Conservation (phyloP, 2,797 vertebrate species). For the Rousettus madagascariensis region DNA sequence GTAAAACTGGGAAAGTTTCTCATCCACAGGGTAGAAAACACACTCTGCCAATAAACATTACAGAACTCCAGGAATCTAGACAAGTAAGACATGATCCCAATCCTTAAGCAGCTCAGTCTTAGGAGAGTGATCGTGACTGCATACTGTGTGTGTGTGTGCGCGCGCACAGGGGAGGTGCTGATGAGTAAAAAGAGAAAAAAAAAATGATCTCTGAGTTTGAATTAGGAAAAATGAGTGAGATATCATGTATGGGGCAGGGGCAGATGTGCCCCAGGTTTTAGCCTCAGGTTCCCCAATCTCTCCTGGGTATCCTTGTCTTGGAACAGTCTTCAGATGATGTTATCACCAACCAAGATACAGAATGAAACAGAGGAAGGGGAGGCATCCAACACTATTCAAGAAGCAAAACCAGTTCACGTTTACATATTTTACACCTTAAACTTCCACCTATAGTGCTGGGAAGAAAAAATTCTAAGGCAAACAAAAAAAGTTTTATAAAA, state of each 20-base stretch:
- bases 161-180: not conserved
- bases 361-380: not conserved
- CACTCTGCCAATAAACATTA: not conserved
- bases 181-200: not conserved
- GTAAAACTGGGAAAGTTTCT: not conserved
- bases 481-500: not conserved
- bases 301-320: not conserved
- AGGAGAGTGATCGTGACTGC: not conserved
- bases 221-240: not conserved
- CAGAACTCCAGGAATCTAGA: not conserved
- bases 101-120: not conserved
- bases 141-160: not conserved
- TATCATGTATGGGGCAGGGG: not conserved
- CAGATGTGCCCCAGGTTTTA: too few relatives aligned
- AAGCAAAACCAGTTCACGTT: slow-evolving; percentile 18
- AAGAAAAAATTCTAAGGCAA: slow-evolving; percentile 1
- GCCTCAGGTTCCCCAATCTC: not conserved
- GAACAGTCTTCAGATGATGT: not conserved
- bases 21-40: not conserved
- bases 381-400: not conserved
- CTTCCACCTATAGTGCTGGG: not conserved
- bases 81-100: not conserved
- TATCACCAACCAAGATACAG: not conserved
- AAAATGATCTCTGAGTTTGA: not conserved
- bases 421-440: not conserved